Conservation (phyloP, 2,797 vertebrate species). For the Oreochromis grahami region DNA sequence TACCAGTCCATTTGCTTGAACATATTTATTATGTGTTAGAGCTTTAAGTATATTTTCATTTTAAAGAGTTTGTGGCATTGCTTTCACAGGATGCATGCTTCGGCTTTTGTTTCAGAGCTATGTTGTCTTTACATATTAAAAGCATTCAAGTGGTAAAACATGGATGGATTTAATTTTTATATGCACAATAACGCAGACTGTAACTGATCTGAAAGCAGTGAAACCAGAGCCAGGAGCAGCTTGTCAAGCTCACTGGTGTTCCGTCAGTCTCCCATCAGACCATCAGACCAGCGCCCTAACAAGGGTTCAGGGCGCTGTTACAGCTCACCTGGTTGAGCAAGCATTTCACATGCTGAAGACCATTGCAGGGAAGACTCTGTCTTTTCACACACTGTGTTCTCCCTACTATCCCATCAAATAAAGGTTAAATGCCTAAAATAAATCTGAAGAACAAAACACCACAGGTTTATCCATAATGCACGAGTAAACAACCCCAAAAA, state of each 20-base stretch:
- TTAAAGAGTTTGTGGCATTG: not conserved
- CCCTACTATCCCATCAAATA: not conserved
- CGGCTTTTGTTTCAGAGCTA: not conserved
- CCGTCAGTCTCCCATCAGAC: not conserved
- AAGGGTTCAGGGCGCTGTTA: not conserved
- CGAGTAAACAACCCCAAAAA: not conserved
- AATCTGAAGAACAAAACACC: not conserved
- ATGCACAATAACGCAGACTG: not conserved
- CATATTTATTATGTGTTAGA: not conserved
- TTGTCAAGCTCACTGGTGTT: not conserved
- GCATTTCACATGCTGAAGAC: not conserved
- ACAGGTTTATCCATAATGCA: not conserved
- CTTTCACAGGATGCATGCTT: not conserved
- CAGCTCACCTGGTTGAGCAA: not conserved
- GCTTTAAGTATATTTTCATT: not conserved
- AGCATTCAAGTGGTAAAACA: not conserved
- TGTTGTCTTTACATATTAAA: not conserved
- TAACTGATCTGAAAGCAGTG: not conserved
- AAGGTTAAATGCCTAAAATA: not conserved
- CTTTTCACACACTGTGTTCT: not conserved
- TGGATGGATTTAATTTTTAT: not conserved
- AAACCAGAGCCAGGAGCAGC: not conserved
- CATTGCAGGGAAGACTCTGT: not conserved
- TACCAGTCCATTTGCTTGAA: not conserved
- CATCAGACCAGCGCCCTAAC: not conserved